Evolutionary conservation across 2,797 vertebrate species (phyloP), one percentile per base, ranked within the genome.

Genomic region (Coregonus ussuriensis): DNA sequence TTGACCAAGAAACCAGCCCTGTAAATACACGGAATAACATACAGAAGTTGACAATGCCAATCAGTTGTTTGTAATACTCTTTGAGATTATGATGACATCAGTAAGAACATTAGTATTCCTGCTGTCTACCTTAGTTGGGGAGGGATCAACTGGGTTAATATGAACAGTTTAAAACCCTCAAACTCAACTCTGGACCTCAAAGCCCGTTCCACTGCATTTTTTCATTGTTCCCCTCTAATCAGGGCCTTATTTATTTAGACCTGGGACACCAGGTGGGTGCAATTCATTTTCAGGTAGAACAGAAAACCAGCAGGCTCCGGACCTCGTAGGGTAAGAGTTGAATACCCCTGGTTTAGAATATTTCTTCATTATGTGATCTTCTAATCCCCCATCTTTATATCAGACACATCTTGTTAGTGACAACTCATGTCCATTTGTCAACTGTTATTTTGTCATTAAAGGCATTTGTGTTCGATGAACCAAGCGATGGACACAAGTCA

Each of bases 331-430:
- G 41, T 11, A 41, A 7, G 41, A 11, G 41, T 47, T 47, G 41
- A 47, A 47, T 47, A 11, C 41, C 41, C 9, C 41, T 47, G 41
- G 9, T 47, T 47, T 47, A 47, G 11, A 29, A 77, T 72, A 41
- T 74, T 76, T 74, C 72, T 81, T 70, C 75, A 71, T 73, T 16
- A 59, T 59, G 9, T 62, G 6, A 63, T 37, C 18, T 54, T 74
- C 66, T 80, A 76, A 77, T 74, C 75, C 51, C 37, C 31, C 31
- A 9, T 75, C 69, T 68, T 16, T 1, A 76, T 76, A 74, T 56
- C 73, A 65, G 71, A 67, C 71, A 37, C 65, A 72, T 59, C 33
- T 77, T 71, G 41, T 47, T 83, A 74, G 47, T 80, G 74, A 77
- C 67, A 59, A 35, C 33, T 18, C 6, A 37, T 35, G 31, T 67